Percentiles rank a stretch among this genome's conserved stretches.
These are phyloP conservation scores for Boloria euphrosyne DNA, from an alignment of 2,888 invertebrate species.

Conservation along the genomic window DNA sequence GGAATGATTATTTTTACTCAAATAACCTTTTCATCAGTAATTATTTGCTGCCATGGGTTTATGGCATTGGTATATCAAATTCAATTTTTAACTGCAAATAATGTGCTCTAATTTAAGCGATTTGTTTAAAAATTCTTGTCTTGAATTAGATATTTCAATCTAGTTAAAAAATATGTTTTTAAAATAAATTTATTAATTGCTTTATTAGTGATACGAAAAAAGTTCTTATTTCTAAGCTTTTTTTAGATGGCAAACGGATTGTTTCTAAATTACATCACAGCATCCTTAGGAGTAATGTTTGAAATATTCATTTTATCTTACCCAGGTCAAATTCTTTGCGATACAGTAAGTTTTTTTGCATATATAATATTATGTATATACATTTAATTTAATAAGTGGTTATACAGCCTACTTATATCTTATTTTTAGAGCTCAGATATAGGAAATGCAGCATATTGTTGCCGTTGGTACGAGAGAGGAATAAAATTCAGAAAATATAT, in stretches of 20 bases:
- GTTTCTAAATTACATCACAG: conserved; percentile 28
- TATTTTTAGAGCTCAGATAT: conserved; percentile 44
- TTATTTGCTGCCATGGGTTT: conserved; percentile 47
- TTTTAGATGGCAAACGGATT: conserved; percentile 37
- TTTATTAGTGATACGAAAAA: not conserved
- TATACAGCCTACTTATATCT: too few relatives aligned
- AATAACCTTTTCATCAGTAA: conserved; percentile 43
- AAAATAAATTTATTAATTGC: too few relatives aligned
- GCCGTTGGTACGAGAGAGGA: conserved; percentile 43
- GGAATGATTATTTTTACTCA: conserved; percentile 43
- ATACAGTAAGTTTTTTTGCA: conserved; percentile 39
- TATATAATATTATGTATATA: not conserved
- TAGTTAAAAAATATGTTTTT: too few relatives aligned
- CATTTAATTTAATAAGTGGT: too few relatives aligned
- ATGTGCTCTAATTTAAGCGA: not conserved
- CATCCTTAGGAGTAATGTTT: conserved; percentile 36
- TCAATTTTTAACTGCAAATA: not conserved
- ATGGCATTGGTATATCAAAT: conserved; percentile 41
- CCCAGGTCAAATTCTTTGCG: conserved; percentile 45
- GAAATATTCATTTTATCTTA: conserved; percentile 42
- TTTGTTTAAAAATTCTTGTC: too few relatives aligned
- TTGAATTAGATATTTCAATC: too few relatives aligned
- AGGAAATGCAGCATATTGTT: conserved; percentile 44
- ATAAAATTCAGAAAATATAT: conserved; percentile 43
- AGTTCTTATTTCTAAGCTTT: not conserved